Percentiles rank a stretch among this genome's conserved stretches.
Evolutionary conservation across 2,113 vertebrate species (phyloP).

Genomic region (Narcine bancroftii): DNA sequence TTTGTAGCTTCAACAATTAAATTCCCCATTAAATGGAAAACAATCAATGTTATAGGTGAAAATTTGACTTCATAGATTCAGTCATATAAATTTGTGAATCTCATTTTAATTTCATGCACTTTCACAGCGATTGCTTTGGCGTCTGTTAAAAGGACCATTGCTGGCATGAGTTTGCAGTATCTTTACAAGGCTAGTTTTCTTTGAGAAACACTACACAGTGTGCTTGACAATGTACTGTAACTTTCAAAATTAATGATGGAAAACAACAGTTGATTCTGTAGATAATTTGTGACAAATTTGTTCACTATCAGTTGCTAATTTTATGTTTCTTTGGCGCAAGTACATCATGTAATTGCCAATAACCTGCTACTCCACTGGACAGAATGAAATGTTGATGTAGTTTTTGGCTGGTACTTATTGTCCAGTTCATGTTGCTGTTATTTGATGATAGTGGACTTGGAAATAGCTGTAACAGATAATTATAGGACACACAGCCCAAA

Average conservation of each 20-base stretch:
- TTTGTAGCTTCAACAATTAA: neutral
- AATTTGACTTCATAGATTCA: neutral
- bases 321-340: neutral
- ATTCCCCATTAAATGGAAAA: neutral
- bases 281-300: slow-evolving; percentile 6
- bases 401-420: neutral
- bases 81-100: neutral
- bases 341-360: slow-evolving; percentile 18
- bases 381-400: neutral
- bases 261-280: neutral
- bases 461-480: neutral
- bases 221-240: neutral
- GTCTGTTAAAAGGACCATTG: neutral
- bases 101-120: slow-evolving; percentile 15
- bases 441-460: neutral
- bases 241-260: slow-evolving; percentile 11
- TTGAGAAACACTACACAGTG: neutral
- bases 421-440: neutral
- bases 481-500: too few species aligned
- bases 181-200: slow-evolving; percentile 4
- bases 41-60: neutral
- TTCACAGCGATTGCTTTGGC: neutral
- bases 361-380: neutral
- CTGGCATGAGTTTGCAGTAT: neutral
- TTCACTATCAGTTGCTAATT: neutral